Evolutionary conservation across 2,797 vertebrate genomes (phyloP).

Genomic region (Oophaga sylvatica): DNA sequence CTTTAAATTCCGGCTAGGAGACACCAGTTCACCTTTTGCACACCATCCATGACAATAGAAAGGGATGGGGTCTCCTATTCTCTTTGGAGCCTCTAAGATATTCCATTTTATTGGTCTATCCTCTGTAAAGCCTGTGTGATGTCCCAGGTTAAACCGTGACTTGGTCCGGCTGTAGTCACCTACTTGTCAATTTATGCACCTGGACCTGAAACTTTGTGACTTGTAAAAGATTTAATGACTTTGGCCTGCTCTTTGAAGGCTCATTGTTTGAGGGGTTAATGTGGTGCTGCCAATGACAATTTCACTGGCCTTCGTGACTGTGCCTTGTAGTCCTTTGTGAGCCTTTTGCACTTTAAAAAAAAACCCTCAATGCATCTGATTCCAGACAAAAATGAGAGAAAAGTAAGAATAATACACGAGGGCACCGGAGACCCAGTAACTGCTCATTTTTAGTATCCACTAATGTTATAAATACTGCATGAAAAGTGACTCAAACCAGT

Average conservation of each 20-base stretch:
- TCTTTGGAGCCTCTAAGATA: slow-evolving; percentile 45
- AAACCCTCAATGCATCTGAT: background rate
- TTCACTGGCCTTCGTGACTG: slow-evolving; percentile 13
- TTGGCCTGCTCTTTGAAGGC: slow-evolving; percentile 45
- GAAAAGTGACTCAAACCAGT: too few species aligned
- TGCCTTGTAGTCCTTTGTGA: background rate
- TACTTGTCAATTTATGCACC: slow-evolving; percentile 56
- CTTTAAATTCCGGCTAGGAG: background rate
- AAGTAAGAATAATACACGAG: background rate
- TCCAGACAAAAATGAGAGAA: background rate
- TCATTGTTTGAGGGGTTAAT: slow-evolving; percentile 25
- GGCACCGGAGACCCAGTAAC: background rate
- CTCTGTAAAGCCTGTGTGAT: slow-evolving; percentile 33
- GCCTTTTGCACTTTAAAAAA: background rate
- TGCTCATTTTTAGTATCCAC: background rate
- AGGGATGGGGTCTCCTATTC: background rate
- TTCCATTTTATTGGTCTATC: slow-evolving; percentile 52
- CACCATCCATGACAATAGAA: slow-evolving; percentile 56
- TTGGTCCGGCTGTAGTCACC: slow-evolving; percentile 3
- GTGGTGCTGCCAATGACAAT: slow-evolving; percentile 37
- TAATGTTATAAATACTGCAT: background rate
- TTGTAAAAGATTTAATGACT: slow-evolving; percentile 59
- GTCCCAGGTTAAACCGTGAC: background rate
- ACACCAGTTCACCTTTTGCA: slow-evolving; percentile 27
- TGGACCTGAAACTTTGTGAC: slow-evolving; percentile 47